A percentile compares a stretch with the other conserved stretches of the same genome.
phyloP scores from a whole-genome alignment of 2,113 vertebrate species.

The Turnix velox region DNA sequence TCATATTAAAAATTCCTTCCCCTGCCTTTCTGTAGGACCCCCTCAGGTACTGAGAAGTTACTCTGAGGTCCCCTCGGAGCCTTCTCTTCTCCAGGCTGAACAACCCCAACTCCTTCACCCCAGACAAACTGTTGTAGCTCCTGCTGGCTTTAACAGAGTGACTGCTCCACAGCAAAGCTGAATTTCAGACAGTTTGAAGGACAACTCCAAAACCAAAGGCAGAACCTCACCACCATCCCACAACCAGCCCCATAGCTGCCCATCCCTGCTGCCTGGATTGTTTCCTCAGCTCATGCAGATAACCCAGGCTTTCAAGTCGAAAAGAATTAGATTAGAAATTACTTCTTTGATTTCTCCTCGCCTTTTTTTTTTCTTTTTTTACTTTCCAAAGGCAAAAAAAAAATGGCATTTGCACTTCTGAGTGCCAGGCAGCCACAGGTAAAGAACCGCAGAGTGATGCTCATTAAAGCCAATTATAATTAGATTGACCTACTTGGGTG shows the following conservation, averaged over 20 bases:
- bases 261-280: neutral
- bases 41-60: no score
- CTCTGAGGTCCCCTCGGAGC: no score
- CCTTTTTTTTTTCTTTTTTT: no score
- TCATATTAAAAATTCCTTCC: no score
- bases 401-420: conserved; percentile 16
- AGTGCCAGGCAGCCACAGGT: conserved; percentile 40
- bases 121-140: neutral
- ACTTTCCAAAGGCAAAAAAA: neutral
- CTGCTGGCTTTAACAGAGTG: neutral
- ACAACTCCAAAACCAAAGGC: neutral
- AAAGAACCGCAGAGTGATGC: neutral
- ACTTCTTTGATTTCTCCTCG: conserved; percentile 14
- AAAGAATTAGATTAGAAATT: conserved; percentile 1
- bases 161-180: neutral
- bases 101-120: no score
- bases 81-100: no score
- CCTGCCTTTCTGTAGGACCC: no score
- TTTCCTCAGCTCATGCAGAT: neutral
- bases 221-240: neutral
- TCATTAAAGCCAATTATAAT: conserved; percentile 51
- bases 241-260: neutral
- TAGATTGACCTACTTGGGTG: conserved; percentile 31
- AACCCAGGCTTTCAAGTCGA: neutral
- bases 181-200: neutral